Evolutionary conservation across 2,113 vertebrate genomes (phyloP).

Genomic region (Toxotes chatareus): DNA sequence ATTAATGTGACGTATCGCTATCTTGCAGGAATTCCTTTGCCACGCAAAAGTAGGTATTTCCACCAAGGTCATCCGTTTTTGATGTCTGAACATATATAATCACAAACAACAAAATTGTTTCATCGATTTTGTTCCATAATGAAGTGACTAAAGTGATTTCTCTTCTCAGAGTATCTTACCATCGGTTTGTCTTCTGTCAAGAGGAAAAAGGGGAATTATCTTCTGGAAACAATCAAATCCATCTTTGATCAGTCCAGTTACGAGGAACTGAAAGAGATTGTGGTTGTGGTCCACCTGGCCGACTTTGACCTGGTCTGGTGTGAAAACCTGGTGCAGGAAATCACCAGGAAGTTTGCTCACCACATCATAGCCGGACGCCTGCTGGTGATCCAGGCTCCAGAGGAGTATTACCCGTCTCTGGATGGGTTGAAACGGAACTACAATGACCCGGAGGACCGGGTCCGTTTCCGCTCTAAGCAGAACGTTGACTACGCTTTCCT

Average conservation of each 20-base stretch:
- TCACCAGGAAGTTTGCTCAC: constrained; percentile 96
- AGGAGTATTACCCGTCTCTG: constrained; percentile 93
- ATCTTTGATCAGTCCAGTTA: constrained; percentile 98
- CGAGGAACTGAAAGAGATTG: constrained; percentile 97
- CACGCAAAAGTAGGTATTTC: constrained; percentile 91
- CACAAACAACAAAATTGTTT: background rate
- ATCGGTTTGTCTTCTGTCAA: constrained; percentile 97
- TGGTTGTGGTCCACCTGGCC: constrained; percentile 94
- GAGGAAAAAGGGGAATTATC: constrained; percentile 94
- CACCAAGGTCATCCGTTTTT: background rate
- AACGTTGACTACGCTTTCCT: constrained; percentile 93
- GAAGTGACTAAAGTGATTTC: constrained; percentile 20
- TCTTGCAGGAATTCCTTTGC: constrained; percentile 92
- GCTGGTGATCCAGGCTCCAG: constrained; percentile 94
- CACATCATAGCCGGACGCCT: constrained; percentile 96
- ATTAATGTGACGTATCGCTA: constrained; percentile 97
- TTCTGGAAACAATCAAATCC: constrained; percentile 97
- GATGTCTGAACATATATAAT: background rate
- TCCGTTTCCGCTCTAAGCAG: constrained; percentile 98
- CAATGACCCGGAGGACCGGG: constrained; percentile 96
- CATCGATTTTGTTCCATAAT: background rate
- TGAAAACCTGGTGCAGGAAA: constrained; percentile 93
- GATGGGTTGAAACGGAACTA: constrained; percentile 98
- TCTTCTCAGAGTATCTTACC: constrained; percentile 91
- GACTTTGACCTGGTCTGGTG: constrained; percentile 95